Evolutionary conservation across 2,797 vertebrate genomes (phyloP), one percentile per base, ranked within the genome.

Genomic region (Sarcoramphus papa): DNA sequence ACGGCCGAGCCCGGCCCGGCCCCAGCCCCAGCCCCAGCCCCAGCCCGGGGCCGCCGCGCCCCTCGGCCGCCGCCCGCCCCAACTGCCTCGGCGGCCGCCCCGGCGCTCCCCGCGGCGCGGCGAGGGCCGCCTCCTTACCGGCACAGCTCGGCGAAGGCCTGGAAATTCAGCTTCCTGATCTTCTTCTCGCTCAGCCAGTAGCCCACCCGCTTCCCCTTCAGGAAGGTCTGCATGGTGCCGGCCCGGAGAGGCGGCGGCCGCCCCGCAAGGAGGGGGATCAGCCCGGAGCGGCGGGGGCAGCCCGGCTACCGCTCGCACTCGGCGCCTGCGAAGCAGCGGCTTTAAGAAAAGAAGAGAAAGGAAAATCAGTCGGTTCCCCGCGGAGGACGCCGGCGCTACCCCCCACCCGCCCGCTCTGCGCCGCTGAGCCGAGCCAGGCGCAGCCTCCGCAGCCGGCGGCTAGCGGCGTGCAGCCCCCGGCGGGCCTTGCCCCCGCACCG

Each of bases 141-240:
- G 99, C 99, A 99, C 98, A 99, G 97, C 95, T 99, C 99, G 31
- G 99, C 99, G 96, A 99, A 99, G 96, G 99, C 99, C 98, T 99
- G 98, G 78, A 99, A 99, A 98, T 99, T 99, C 88, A 99, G 98
- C 96, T 99, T 99, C 98, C 99, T 99, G 98, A 99, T 99, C 97
- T 99, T 99, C 98, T 99, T 99, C 97, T 99, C 99, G 92, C 99
- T 99, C 98, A 99, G 98, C 99, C 99, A 99, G 98, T 99, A 99
- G 91, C 99, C 99, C 89, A 99, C 99, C 95, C 99, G 97, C 96
- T 99, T 99, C 96, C 99, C 99, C 97, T 99, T 99, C 95, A 99
- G 97, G 95, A 99, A 99, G 81, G 99, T 99, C 99, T 99, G 99
- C 99, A 99, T 99, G 92, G 79, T 92, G 89, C 91, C 88, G 88